Evolutionary conservation across 2,888 invertebrate genomes (phyloP), one percentile per base, ranked within the genome.

Genomic region (Alloplasta piceator): DNA sequence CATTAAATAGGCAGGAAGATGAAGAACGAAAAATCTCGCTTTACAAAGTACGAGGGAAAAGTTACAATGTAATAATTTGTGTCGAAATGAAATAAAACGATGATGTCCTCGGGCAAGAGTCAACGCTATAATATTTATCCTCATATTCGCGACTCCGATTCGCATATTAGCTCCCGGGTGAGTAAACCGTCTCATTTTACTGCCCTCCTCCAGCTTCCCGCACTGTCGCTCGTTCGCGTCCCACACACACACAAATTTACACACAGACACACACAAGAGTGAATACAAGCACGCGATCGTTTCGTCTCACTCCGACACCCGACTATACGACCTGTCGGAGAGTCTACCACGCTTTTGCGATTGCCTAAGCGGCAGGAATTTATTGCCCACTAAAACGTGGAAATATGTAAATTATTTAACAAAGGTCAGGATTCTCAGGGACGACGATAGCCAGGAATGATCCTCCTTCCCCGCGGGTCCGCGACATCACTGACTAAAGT

Each of bases 361-460:
- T 91, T 91, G 88, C 89, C 89, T 86, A 88, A 90, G 88, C 88
- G 88, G 85, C 86, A 86, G 86, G 85, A 89, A 91, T 91, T 90
- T 90, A 91, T 89, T 89, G 86, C 85, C 87, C 87, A 89, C 86
- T 90, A 89, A 90, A 85, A 89, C 86, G 87, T 86, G 87, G 86
- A 89, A 89, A 89, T 89, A 90, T 90, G 90, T 87, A 89, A 89
- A 90, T 91, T 87, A 88, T 87, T 89, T 89, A 87, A 87, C 89
- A 89, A 88, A 91, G 88, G 89, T 90, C 89, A 89, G 89, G 88
- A 89, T 89, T 87, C 87, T 84, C 86, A 86, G 84, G 87, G 85
- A 87, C 86, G 80, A 71, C 61, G 75, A 68, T 72, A 56, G 71
- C 78, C 56, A 16, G 48, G 58, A 52, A 72, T 70, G 16, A 50